Evolutionary conservation across 2,113 vertebrate genomes (phyloP).

Genomic region (Strigops habroptila): DNA sequence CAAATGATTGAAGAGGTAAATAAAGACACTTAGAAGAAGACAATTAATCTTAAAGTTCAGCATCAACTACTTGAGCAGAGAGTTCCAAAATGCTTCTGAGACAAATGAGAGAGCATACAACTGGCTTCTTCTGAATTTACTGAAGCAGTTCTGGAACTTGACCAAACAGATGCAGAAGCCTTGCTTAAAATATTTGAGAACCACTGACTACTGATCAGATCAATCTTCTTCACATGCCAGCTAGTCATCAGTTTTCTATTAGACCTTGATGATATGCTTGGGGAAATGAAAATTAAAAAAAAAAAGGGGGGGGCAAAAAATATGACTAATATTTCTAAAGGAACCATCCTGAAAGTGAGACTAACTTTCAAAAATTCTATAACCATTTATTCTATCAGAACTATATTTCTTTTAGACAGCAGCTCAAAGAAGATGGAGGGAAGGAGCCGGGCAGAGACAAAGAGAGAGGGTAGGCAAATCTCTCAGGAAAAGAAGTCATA

Average conservation of each 20-base stretch:
- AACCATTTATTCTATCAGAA: not conserved
- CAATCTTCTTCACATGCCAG: not conserved
- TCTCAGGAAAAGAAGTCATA: not conserved
- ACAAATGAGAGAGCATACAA: not conserved
- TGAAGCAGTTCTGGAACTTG: not conserved
- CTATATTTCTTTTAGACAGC: not conserved
- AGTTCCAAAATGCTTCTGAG: not conserved
- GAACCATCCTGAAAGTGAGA: not conserved
- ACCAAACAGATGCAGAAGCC: not conserved
- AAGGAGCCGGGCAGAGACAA: not conserved
- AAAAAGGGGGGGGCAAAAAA: not conserved
- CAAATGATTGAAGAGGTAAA: constrained; percentile 37
- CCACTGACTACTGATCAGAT: not conserved
- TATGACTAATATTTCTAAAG: not conserved
- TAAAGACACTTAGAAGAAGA: not conserved
- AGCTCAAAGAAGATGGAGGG: not conserved
- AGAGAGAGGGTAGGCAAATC: not conserved
- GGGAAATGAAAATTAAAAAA: not conserved
- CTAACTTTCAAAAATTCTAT: not conserved
- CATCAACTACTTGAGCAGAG: not conserved
- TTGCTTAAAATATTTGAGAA: not conserved
- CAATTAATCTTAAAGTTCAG: constrained; percentile 1
- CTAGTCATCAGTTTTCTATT: not conserved
- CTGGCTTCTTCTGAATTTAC: not conserved
- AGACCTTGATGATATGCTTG: not conserved